Evolutionary conservation across 2,888 invertebrate genomes (phyloP).

Genomic region (Hyppa rectilinea): DNA sequence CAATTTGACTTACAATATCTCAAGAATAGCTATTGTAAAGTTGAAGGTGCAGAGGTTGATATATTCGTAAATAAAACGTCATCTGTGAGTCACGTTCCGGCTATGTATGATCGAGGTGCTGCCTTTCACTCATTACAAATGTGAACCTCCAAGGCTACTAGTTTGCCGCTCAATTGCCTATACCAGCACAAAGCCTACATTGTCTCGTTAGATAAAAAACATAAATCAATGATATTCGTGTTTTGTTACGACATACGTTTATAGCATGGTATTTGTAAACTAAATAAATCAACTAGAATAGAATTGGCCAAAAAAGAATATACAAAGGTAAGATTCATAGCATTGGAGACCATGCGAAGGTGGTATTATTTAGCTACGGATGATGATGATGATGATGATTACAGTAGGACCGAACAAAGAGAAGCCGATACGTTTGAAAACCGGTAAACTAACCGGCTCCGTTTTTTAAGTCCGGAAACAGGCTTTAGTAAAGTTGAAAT

Average conservation of each 20-base stretch:
- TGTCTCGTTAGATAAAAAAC: slow-evolving; percentile 70
- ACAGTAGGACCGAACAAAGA: no score
- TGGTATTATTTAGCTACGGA: no score
- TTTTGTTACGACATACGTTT: slow-evolving; percentile 41
- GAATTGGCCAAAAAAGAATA: no score
- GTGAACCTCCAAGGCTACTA: slow-evolving; percentile 84
- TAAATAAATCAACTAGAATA: no score
- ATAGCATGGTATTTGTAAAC: no score
- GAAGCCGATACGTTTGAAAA: no score
- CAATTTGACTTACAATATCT: background rate
- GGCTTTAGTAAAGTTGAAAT: no score
- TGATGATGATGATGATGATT: no score
- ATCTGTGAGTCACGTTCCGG: slow-evolving; percentile 80
- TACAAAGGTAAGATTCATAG: no score
- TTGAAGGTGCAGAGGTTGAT: slow-evolving; percentile 49
- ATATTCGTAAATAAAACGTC: slow-evolving; percentile 75
- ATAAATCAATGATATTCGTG: slow-evolving; percentile 56
- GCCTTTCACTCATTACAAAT: slow-evolving; percentile 89
- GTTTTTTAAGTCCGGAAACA: no score
- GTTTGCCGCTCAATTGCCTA: slow-evolving; percentile 80
- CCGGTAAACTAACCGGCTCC: no score
- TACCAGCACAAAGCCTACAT: slow-evolving; percentile 76
- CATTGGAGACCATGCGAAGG: no score
- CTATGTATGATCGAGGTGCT: slow-evolving; percentile 75
- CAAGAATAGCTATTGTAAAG: slow-evolving; percentile 12